Percentiles rank a stretch among this genome's conserved stretches.
These are phyloP conservation scores for Microplitis manilae DNA, from an alignment of 2,888 invertebrate species.

Conservation along the genomic window DNA sequence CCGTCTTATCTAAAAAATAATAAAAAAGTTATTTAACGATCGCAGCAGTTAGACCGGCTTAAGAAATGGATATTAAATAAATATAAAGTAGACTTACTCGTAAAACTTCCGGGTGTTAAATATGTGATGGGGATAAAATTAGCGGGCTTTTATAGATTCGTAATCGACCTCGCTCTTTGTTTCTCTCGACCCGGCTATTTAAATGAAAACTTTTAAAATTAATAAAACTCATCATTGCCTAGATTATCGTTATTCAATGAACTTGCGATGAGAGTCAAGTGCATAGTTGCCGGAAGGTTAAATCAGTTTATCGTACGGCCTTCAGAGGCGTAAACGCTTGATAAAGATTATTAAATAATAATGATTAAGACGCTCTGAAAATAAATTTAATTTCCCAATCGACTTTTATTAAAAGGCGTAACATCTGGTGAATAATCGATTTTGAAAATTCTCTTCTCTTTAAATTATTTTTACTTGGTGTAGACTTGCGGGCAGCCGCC, in stretches of 20 bases:
- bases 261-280: neutral
- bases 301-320: slow-evolving; percentile 9
- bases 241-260: neutral
- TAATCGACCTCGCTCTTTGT: slow-evolving; percentile 20
- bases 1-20: too few species aligned
- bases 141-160: slow-evolving; percentile 23
- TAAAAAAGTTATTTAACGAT: too few species aligned
- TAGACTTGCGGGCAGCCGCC: neutral
- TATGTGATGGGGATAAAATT: slow-evolving; percentile 17
- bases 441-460: neutral
- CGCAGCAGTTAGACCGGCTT: too few species aligned
- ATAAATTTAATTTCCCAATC: slow-evolving; percentile 20
- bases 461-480: neutral
- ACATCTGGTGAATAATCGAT: neutral
- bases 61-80: neutral
- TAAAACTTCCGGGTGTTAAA: slow-evolving; percentile 3
- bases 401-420: neutral
- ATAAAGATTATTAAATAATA: neutral
- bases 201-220: neutral
- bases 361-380: neutral
- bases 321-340: neutral
- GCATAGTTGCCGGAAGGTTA: neutral
- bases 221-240: neutral
- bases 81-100: slow-evolving; percentile 7
- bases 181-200: neutral